Evolutionary conservation across 2,797 vertebrate species (phyloP), one percentile per base, ranked within the genome.

Genomic region (Gymnoscopelus braueri): DNA sequence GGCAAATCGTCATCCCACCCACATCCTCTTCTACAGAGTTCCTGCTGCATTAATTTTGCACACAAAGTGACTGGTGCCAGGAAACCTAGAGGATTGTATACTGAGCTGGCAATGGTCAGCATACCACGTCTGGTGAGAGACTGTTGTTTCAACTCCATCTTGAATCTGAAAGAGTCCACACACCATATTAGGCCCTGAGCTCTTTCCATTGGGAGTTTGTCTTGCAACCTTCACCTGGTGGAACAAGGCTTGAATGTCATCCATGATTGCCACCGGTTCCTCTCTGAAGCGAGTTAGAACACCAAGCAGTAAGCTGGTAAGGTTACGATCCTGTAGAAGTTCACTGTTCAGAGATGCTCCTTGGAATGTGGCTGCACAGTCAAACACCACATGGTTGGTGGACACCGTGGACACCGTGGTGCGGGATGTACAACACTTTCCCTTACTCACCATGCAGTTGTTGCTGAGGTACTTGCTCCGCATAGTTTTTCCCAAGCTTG

Each of bases 151-250:
- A 71, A 6, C 6, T 35, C 39, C 7, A 69, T 55, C 39, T 55
- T 66, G 26, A 76, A 80, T n/a, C 48, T 19, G 6, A 57, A 70
- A 1, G 48, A 55, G 50, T 77, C 78, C 3, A 39, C 50, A 39
- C 53, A 70, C 58, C 63, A 79, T 0, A 57, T 49, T 14, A 75
- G 39, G 19, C 72, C 51, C 12, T 71, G 29, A 19, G 71, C 57
- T 60, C 47, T 70, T 19, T 77, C 19, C 19, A 19, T 19, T 19
- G 5, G 6, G 55, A 26, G 23, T 2, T 57, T 32, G 4, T 54
- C 52, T 19, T 54, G 5, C 3, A 23, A 14, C 19, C 15, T 4
- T 23, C 19, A 15, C 52, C 10, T 54, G 55, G 55, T 57, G 13
- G 24, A 57, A 57, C 55, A 26, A 2, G 4, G 4, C 55, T 29